phyloP scores from a whole-genome alignment of 2,797 vertebrate genomes.

The Phataginus tetradactyla region DNA sequence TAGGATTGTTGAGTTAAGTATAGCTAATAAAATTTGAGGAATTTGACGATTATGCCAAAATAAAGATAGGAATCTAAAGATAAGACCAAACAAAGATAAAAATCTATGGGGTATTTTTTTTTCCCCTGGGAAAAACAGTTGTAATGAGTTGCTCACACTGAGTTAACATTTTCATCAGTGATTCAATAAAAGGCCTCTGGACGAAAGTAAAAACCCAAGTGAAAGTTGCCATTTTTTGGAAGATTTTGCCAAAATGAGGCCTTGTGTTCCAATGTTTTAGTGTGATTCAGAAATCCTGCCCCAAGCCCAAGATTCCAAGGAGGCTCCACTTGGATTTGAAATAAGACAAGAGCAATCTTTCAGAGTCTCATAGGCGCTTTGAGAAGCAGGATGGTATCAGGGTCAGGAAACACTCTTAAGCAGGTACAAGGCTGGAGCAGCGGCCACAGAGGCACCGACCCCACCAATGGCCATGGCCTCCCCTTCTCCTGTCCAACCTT shows the following conservation, averaged over 20 bases:
- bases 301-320: not conserved
- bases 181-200: not conserved
- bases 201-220: not conserved
- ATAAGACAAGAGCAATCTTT: not conserved
- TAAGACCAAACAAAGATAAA: not conserved
- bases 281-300: not conserved
- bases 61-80: conserved; percentile 14
- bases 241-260: conserved; percentile 33
- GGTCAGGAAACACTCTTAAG: not conserved
- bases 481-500: not conserved
- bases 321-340: not conserved
- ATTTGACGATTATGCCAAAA: conserved; percentile 44
- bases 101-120: not conserved
- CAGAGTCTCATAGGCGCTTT: not conserved
- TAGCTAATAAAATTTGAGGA: not conserved
- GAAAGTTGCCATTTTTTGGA: not conserved
- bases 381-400: not conserved
- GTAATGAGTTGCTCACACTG: not conserved
- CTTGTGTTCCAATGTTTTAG: not conserved
- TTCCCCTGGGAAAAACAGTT: not conserved
- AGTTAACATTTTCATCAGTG: not conserved
- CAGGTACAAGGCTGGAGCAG: not conserved
- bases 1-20: not conserved
- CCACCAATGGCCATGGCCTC: too few species aligned
- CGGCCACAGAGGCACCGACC: not conserved